Conservation (phyloP, 2,797 vertebrate genomes). For the Bufotes viridis region DNA sequence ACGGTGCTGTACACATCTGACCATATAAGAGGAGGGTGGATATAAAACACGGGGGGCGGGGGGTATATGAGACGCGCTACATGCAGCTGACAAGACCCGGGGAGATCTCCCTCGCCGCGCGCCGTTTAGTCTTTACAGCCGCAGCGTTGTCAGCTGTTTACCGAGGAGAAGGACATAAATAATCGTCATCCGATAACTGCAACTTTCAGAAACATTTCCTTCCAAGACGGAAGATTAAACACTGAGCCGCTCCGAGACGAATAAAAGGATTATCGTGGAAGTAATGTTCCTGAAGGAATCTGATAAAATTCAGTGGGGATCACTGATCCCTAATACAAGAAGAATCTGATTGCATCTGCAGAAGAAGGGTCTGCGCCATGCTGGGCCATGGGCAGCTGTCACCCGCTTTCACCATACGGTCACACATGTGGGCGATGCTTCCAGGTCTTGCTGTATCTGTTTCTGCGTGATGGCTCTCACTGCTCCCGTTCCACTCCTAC, state of each 20-base stretch:
- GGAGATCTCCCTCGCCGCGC: not conserved
- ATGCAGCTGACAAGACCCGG: not conserved
- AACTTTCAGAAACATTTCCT: slow-evolving; percentile 23
- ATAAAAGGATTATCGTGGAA: slow-evolving; percentile 32
- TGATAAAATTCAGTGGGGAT: not conserved
- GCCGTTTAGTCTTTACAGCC: not conserved
- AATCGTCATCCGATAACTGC: slow-evolving; percentile 9
- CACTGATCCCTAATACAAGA: not conserved
- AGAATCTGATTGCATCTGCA: too few species aligned
- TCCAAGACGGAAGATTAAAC: slow-evolving; percentile 31
- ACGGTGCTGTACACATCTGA: not conserved
- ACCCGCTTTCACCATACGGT: too few species aligned
- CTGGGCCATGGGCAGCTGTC: too few species aligned
- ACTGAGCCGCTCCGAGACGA: not conserved
- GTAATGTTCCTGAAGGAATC: not conserved
- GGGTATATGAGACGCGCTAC: too few species aligned
- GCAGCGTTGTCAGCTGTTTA: slow-evolving; percentile 20
- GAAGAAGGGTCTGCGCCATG: not conserved
- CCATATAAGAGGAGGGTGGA: not conserved
- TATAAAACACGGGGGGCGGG: not conserved
- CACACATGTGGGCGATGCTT: too few species aligned
- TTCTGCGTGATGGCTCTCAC: too few species aligned
- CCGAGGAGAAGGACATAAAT: slow-evolving; percentile 43
- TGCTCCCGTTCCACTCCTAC: too few species aligned
- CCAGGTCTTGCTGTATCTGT: too few species aligned